These are phyloP conservation scores for Jordanella pulchra DNA, from an alignment of 2,797 vertebrate species.

Conservation along the genomic window DNA sequence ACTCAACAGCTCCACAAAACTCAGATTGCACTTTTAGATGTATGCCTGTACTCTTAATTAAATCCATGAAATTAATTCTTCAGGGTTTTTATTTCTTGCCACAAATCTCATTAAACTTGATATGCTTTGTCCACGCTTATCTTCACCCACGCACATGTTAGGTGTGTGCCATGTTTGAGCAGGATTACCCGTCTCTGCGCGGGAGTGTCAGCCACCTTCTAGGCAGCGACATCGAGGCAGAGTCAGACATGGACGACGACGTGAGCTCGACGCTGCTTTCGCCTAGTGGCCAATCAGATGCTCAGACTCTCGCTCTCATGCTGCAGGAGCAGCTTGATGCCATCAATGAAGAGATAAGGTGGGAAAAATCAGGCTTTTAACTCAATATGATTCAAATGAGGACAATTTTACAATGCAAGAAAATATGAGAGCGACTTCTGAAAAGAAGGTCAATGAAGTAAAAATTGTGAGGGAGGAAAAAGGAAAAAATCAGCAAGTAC, in stretches of 20 bases:
- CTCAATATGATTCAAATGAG: conserved; percentile 30
- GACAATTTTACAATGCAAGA: conserved; percentile 34
- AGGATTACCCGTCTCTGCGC: conserved; percentile 90
- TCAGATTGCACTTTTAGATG: conserved; percentile 43
- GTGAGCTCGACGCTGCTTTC: conserved; percentile 88
- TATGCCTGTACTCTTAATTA: conserved; percentile 19
- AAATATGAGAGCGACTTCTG: conserved; percentile 31
- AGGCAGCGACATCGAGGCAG: conserved; percentile 89
- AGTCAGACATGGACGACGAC: conserved; percentile 90
- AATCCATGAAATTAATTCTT: background rate
- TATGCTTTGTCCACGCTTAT: background rate
- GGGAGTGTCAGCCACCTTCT: conserved; percentile 84
- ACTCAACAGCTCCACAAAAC: conserved; percentile 17
- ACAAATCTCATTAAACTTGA: background rate
- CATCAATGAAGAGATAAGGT: conserved; percentile 98
- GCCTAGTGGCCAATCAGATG: conserved; percentile 91
- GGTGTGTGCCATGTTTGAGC: conserved; percentile 74
- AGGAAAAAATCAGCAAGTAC: conserved; percentile 5
- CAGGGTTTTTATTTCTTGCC: background rate
- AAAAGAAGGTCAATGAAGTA: conserved; percentile 33
- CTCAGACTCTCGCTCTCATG: conserved; percentile 95
- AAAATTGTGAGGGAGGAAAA: conserved; percentile 18
- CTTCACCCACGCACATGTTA: conserved; percentile 27
- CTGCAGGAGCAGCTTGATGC: conserved; percentile 95
- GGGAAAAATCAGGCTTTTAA: conserved; percentile 39